A percentile compares a stretch with the other conserved stretches of the same genome.
Conservation (phyloP, 1,140 invertebrate species). For the Aporrectodea caliginosa region DNA sequence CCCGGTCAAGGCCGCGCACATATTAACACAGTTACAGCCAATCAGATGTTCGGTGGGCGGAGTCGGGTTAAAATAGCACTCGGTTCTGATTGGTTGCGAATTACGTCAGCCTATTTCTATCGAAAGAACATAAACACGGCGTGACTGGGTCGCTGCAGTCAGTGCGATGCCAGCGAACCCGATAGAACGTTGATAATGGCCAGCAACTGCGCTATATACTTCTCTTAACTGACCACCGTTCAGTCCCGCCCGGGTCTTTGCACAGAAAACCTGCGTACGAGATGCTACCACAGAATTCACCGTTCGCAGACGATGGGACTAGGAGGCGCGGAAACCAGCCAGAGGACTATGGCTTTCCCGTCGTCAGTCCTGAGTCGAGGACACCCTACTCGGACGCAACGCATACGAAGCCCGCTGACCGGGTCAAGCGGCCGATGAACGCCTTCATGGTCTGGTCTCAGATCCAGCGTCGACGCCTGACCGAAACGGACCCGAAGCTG, state of each 20-base stretch:
- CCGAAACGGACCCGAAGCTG: conserved; percentile 98
- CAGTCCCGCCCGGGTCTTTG: not conserved
- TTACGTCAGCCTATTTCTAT: not conserved
- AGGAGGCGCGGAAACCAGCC: too few relatives aligned
- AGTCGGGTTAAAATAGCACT: not conserved
- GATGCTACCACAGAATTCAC: not conserved
- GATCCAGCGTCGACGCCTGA: conserved; percentile 91
- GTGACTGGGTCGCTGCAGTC: too few relatives aligned
- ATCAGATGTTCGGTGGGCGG: too few relatives aligned
- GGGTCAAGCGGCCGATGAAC: conserved; percentile 52
- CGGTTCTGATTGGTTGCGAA: not conserved
- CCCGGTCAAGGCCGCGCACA: not conserved
- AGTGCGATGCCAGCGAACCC: too few relatives aligned
- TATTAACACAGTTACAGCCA: not conserved
- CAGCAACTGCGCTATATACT: too few relatives aligned
- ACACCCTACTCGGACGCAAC: conserved; percentile 22
- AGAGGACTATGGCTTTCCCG: not conserved
- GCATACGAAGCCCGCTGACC: conserved; percentile 33
- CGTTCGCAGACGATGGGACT: too few relatives aligned
- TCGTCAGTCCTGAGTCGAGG: not conserved
- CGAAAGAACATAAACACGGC: not conserved
- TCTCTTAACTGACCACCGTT: not conserved
- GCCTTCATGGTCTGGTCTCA: conserved; percentile 57
- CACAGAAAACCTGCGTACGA: too few relatives aligned
- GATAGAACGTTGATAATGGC: too few relatives aligned